phyloP scores from a whole-genome alignment of 1,140 invertebrate species.

The Tetragonula clypearis region DNA sequence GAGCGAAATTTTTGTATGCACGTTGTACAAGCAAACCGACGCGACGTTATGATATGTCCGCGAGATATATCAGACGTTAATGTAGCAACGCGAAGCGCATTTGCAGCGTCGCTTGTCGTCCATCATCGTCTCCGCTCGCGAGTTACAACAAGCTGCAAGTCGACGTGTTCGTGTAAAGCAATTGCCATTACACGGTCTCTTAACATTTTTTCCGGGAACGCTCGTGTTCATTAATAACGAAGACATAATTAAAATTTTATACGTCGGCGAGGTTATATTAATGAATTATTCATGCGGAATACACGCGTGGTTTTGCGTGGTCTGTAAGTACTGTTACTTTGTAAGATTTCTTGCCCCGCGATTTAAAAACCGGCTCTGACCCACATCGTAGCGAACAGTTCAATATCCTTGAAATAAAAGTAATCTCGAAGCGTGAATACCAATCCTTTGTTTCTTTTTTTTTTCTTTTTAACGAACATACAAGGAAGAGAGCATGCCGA shows the following conservation, averaged over 20 bases:
- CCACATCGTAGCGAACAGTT: not conserved
- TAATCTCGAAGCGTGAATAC: not conserved
- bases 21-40: not conserved
- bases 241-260: constrained; percentile 56
- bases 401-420: not conserved
- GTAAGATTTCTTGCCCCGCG: not conserved
- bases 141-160: not conserved
- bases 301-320: not conserved
- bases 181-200: constrained; percentile 33
- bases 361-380: not conserved
- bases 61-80: constrained; percentile 27
- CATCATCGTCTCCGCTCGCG: constrained; percentile 1
- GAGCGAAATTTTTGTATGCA: not conserved
- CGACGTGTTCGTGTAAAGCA: constrained; percentile 15
- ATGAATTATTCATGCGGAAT: constrained; percentile 37
- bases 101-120: constrained; percentile 29
- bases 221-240: constrained; percentile 55
- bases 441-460: not conserved
- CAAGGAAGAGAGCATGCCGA: too few relatives aligned
- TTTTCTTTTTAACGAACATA: not conserved
- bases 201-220: constrained; percentile 33
- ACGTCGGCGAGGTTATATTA: constrained; percentile 12
- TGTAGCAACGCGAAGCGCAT: constrained; percentile 37
- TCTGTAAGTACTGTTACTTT: not conserved
- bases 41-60: not conserved